phyloP scores from a whole-genome alignment of 2,797 vertebrate genomes.

The Poliocrania exsul region DNA sequence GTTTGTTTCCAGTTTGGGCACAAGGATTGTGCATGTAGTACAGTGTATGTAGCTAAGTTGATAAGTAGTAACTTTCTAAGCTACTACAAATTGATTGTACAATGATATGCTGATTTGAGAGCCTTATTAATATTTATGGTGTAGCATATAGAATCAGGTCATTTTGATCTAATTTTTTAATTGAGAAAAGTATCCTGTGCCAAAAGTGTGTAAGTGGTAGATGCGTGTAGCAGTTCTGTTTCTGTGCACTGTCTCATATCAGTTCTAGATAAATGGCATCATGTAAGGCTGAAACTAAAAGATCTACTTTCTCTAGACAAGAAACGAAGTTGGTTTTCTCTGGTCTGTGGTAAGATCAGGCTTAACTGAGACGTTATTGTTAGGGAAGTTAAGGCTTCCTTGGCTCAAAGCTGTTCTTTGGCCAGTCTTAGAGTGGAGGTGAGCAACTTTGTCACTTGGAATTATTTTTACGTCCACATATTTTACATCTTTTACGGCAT shows the following conservation, averaged over 20 bases:
- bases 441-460: neutral
- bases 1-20: neutral
- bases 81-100: neutral
- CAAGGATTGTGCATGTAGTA: neutral
- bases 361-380: neutral
- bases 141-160: neutral
- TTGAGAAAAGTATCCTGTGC: neutral
- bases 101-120: neutral
- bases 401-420: neutral
- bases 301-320: neutral
- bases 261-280: neutral
- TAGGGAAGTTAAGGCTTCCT: neutral
- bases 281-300: neutral
- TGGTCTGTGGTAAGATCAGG: neutral
- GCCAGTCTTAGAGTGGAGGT: neutral
- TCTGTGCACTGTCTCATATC: neutral
- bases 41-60: neutral
- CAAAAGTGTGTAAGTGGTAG: neutral
- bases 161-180: neutral
- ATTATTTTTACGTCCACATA: neutral
- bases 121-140: neutral
- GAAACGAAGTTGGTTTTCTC: neutral
- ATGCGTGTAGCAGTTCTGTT: neutral
- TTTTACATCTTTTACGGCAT: neutral
- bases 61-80: neutral